Base-by-base conservation (phyloP, 2,797 vertebrate species). In the Sebastes goodei region DNA sequence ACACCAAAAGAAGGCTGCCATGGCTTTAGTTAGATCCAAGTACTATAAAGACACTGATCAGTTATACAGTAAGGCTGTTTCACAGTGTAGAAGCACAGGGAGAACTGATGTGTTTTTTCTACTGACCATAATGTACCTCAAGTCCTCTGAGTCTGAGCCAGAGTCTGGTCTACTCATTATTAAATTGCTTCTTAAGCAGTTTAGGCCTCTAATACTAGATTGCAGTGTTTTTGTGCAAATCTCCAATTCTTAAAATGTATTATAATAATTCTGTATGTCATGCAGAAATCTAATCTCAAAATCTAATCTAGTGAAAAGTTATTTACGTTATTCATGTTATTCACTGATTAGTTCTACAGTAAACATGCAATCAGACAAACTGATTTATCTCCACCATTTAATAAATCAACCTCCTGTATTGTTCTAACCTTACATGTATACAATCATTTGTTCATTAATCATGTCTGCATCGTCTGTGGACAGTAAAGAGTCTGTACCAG, bases 91-190 rank as follows among this genome's bases (percentile, higher is more conserved):
- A 80, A 71, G 76, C 75, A 80, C 77, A 84, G 4, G 4, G 17
- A 71, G 11, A 57, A 60, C 29, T 62, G 10, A 56, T 33, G 49
- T 21, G 30, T 55, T 68, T 86, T 82, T 82, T 63, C 29, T 86
- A 67, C 60, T 69, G 25, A 80, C 38, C 12, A 12, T 63, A 62
- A 73, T 62, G 38, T 80, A 89, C 80, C 84, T 92, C 78, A 76
- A 32, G 69, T 67, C 42, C 61, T 76, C 49, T 23, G 53, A 77
- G 53, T 53, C 74, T 65, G 35, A 12, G 77, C 80, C 23, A 32
- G 53, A 77, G 53, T 53, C 74, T 65, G 32, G 12, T 79, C 80
- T 20, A 32, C 61, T 65, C 35, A 27, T 71, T 21, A 49, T 71
- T 21, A 65, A 4, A 52, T 17, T 71, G 66, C 62, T 71, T 81